Percentiles rank a stretch among this genome's conserved stretches.
Evolutionary conservation across 2,113 vertebrate species (phyloP).

Genomic region (Apteryx owenii): DNA sequence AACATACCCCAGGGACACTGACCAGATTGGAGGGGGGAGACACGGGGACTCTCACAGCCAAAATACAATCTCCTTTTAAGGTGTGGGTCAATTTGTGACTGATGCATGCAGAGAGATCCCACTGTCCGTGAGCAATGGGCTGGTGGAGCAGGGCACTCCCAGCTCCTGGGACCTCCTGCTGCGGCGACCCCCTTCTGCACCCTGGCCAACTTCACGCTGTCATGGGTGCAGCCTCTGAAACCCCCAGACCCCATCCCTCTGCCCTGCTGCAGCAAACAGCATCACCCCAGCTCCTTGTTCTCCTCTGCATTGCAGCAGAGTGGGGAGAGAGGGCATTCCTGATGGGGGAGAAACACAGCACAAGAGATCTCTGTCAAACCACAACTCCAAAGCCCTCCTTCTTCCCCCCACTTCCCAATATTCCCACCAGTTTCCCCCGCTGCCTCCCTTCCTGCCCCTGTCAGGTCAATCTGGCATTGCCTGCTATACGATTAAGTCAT

Average conservation of each 20-base stretch:
- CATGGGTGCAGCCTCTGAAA: not conserved
- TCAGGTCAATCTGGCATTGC: not conserved
- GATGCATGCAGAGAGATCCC: not conserved
- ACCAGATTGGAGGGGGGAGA: not conserved
- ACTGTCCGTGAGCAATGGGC: not conserved
- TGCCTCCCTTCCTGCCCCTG: not conserved
- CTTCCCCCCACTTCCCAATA: not conserved
- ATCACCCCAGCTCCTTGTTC: not conserved
- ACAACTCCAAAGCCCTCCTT: not conserved
- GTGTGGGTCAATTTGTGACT: not conserved
- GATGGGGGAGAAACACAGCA: not conserved
- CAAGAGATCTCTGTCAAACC: not conserved
- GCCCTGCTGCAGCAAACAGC: not conserved
- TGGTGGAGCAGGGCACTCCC: not conserved
- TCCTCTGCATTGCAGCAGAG: not conserved
- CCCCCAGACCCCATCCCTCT: not conserved
- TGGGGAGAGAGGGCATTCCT: not conserved
- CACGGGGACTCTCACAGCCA: not conserved
- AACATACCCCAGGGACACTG: not conserved
- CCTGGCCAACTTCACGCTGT: not conserved
- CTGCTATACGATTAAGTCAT: not conserved
- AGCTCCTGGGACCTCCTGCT: not conserved
- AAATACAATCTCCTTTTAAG: not conserved
- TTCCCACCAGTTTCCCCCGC: rapidly evolving
- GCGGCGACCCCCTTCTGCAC: not conserved